phyloP scores from a whole-genome alignment of 2,888 invertebrate genomes.

The Craniophora ligustri region DNA sequence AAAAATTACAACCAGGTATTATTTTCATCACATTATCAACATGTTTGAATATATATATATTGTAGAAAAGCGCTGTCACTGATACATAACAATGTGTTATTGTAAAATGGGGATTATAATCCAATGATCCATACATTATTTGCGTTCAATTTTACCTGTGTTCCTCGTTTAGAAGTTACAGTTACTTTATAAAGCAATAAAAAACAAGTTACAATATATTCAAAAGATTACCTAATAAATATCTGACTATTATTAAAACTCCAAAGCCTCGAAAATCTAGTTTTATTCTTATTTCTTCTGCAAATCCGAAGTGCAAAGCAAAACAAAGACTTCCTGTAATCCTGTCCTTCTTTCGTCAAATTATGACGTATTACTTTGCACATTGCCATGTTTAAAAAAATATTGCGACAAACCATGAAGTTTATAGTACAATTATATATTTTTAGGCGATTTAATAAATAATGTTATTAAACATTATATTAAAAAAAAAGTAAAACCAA shows the following conservation, averaged over 20 bases:
- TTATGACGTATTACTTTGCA: not conserved
- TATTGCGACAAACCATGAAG: too few species aligned
- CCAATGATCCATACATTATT: conserved; percentile 26
- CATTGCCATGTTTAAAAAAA: not conserved
- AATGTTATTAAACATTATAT: too few species aligned
- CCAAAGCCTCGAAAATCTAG: conserved; percentile 30
- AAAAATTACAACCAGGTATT: not conserved
- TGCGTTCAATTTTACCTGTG: conserved; percentile 15
- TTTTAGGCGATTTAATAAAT: too few species aligned
- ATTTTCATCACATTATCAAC: not conserved
- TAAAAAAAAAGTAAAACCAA: too few species aligned
- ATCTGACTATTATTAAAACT: conserved; percentile 38
- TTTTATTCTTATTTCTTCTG: conserved; percentile 12
- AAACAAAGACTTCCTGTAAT: conserved; percentile 58
- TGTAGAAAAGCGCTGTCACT: not conserved
- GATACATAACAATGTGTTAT: conserved; percentile 20
- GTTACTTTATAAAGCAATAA: conserved; percentile 12
- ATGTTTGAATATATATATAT: not conserved
- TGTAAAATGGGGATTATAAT: too few species aligned
- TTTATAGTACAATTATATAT: too few species aligned
- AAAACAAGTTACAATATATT: not conserved
- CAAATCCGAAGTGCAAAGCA: conserved; percentile 41
- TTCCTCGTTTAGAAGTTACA: conserved; percentile 9
- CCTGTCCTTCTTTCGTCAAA: too few species aligned
- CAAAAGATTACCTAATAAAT: conserved; percentile 10